Percentiles rank a stretch among this genome's conserved stretches.
phyloP scores from a whole-genome alignment of 2,888 invertebrate species.

The Troides oblongomaculatus region DNA sequence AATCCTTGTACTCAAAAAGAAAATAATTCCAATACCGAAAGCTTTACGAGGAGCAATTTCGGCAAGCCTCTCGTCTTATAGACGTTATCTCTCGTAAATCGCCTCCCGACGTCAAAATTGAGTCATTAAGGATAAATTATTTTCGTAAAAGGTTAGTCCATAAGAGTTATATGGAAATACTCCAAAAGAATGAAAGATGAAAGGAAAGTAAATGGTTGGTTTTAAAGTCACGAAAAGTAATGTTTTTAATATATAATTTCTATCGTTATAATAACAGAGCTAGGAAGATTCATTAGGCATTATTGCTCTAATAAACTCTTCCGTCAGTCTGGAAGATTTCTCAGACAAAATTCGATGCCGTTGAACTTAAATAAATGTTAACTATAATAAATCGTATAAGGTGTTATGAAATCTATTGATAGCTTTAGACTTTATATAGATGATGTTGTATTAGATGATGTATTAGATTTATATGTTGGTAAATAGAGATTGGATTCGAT shows the following conservation, averaged over 20 bases:
- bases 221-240: neutral
- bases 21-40: constrained; percentile 39
- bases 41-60: constrained; percentile 36
- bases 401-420: neutral
- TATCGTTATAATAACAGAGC: neutral
- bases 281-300: neutral
- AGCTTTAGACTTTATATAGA: neutral
- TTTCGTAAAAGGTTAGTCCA: constrained; percentile 41
- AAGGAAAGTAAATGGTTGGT: constrained; percentile 33
- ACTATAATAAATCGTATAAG: neutral
- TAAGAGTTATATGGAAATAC: constrained; percentile 42
- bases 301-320: neutral
- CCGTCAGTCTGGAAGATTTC: neutral
- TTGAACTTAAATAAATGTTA: constrained; percentile 1
- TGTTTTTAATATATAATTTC: neutral
- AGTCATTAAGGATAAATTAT: constrained; percentile 47
- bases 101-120: constrained; percentile 43
- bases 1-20: constrained; percentile 4
- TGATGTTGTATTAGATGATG: too few relatives aligned
- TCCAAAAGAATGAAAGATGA: constrained; percentile 42
- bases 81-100: constrained; percentile 48
- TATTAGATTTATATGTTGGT: too few relatives aligned
- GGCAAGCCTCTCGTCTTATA: constrained; percentile 41
- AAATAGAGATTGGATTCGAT: too few relatives aligned
- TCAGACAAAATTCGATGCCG: constrained; percentile 5